Evolutionary conservation across 2,113 vertebrate species (phyloP), one percentile per base, ranked within the genome.

Genomic region (Rhynchopsitta pachyrhyncha): DNA sequence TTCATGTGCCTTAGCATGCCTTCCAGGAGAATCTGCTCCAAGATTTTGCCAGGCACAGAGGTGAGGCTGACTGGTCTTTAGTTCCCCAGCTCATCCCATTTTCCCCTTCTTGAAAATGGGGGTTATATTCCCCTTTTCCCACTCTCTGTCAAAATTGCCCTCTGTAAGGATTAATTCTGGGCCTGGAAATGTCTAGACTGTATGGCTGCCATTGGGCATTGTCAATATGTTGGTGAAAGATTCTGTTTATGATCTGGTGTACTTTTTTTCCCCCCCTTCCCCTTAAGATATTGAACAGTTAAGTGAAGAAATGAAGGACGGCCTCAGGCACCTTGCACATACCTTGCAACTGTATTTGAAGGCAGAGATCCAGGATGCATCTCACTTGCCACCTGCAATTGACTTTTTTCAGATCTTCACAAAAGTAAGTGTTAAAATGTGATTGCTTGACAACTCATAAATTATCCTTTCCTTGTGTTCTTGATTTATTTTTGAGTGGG

Each of bases 281-380:
- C 33, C 39, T 60, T 76, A 97, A 99, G 99, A 99, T 96, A 93
- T 97, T 90, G 97, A 95, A 90, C 98, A 95, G 33, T 97, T 99
- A 95, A 98, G 98, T 88, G 98, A 99, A 97, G 98, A 99, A 95
- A 99, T 99, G 98, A 99, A 97, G 95, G 97, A 98, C 17, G 99
- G 99, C 93, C 98, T 99, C 79, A 96, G 97, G 97, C 98, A 99
- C 39, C 98, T 99, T 71, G 98, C 97, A 4, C 87, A 97, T 86
- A 98, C 98, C 8, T 98, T 99, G 91, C 97, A 98, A 66, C 83
- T 98, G 84, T 99, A 99, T 96, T 93, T 99, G 83, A 98, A 98
- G 90, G 97, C 97, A 31, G 99, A 99, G 96, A 97, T 98, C 53
- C 97, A 96, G 76, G 96, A 98, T 85, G 78, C 74, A 7, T 98